phyloP scores from a whole-genome alignment of 2,113 vertebrate species.

The Apteryx owenii region DNA sequence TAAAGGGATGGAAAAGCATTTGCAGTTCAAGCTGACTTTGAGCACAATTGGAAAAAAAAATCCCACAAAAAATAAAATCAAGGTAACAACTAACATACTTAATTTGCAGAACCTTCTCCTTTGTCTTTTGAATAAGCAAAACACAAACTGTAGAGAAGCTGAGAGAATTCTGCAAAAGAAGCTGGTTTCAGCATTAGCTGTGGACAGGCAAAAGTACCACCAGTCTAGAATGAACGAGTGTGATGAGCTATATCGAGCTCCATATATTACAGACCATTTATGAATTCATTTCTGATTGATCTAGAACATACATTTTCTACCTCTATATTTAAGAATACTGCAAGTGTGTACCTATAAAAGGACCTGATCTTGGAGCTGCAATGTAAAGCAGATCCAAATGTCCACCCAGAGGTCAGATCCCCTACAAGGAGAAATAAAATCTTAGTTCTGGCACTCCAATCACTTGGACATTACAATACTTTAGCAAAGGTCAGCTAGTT shows the following conservation, averaged over 20 bases:
- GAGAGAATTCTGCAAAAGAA: background rate
- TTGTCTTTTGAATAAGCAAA: background rate
- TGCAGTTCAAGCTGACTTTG: background rate
- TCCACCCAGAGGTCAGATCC: background rate
- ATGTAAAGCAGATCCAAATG: background rate
- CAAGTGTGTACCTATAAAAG: background rate
- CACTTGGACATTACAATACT: background rate
- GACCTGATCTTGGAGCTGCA: background rate
- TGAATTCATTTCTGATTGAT: background rate
- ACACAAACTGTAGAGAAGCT: background rate
- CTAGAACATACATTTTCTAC: background rate
- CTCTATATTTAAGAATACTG: background rate
- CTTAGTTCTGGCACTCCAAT: background rate
- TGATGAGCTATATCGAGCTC: background rate
- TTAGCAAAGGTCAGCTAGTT: constrained; percentile 9
- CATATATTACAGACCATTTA: background rate
- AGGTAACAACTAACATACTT: background rate
- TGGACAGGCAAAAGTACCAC: background rate
- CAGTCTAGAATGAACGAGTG: background rate
- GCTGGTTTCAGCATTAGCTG: background rate
- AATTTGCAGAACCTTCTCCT: background rate
- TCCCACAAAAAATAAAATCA: background rate
- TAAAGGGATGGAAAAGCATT: background rate
- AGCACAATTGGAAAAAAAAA: background rate
- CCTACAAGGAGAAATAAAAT: constrained; percentile 18